Evolutionary conservation across 2,113 vertebrate genomes (phyloP).

Genomic region (Oenanthe oenanthe): DNA sequence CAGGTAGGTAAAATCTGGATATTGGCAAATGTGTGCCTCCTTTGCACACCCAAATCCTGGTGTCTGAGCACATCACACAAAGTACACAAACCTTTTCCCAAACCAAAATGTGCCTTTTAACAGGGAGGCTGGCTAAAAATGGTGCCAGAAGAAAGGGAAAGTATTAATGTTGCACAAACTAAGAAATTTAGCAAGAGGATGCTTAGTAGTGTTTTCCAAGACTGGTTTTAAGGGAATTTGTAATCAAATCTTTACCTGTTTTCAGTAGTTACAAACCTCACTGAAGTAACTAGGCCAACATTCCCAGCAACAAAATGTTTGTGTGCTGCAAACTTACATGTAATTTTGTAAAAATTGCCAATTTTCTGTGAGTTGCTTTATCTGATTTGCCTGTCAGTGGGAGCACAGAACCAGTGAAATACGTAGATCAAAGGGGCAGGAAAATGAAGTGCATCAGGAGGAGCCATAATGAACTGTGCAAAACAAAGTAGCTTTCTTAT

Average conservation of each 20-base stretch:
- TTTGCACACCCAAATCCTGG: background rate
- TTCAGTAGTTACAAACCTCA: background rate
- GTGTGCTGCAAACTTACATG: background rate
- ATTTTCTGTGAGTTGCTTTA: background rate
- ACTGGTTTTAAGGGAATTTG: background rate
- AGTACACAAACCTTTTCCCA: background rate
- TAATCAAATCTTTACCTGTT: background rate
- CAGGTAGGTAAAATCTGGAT: constrained; percentile 32
- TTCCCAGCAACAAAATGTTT: background rate
- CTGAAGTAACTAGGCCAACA: background rate
- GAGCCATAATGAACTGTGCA: background rate
- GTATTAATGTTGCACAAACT: background rate
- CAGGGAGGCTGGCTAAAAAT: background rate
- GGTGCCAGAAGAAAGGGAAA: background rate
- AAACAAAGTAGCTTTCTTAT: constrained; percentile 17
- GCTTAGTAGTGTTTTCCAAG: background rate
- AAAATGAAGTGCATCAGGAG: background rate
- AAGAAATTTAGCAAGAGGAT: background rate
- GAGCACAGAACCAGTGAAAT: background rate
- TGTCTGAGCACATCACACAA: background rate
- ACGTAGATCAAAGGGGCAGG: background rate
- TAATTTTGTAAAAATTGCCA: background rate
- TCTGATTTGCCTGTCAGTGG: background rate
- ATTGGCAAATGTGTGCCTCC: background rate
- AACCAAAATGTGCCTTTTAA: background rate